Percentiles rank a stretch among this genome's conserved stretches.
Evolutionary conservation across 2,888 invertebrate genomes (phyloP).

Genomic region (Gnatocerus cornutus): DNA sequence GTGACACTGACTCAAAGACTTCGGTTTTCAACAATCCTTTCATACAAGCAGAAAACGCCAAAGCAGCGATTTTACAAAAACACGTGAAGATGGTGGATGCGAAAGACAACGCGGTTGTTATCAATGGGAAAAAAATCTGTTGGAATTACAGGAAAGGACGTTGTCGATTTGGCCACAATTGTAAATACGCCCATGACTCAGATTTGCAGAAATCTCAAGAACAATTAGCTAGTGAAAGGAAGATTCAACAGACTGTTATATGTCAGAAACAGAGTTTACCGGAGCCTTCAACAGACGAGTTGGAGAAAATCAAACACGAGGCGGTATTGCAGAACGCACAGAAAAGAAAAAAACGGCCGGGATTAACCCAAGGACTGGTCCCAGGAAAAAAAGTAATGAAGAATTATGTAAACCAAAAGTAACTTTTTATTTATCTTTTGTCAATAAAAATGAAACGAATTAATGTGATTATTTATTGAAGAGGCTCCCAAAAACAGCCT

Average conservation of each 20-base stretch:
- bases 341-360: conserved; percentile 81
- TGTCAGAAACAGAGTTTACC: conserved; percentile 54
- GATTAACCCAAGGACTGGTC: conserved; percentile 82
- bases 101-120: conserved; percentile 80
- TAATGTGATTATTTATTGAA: conserved; percentile 11
- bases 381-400: conserved; percentile 92
- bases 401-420: conserved; percentile 80
- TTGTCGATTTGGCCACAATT: conserved; percentile 93
- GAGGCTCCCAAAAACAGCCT: not conserved
- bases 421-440: conserved; percentile 20
- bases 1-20: conserved; percentile 70
- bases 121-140: conserved; percentile 92
- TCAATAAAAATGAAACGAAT: conserved; percentile 12
- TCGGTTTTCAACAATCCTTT: conserved; percentile 93
- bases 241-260: conserved; percentile 63
- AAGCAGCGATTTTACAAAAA: conserved; percentile 87
- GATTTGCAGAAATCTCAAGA: conserved; percentile 81
- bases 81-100: conserved; percentile 93
- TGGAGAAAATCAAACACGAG: conserved; percentile 58
- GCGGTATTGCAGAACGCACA: conserved; percentile 49
- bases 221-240: conserved; percentile 75
- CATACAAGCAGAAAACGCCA: conserved; percentile 88
- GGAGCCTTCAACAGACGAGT: conserved; percentile 54
- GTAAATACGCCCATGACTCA: conserved; percentile 93
- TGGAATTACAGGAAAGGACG: conserved; percentile 93